Evolutionary conservation across 1,140 invertebrate genomes (phyloP), one percentile per base, ranked within the genome.

Genomic region (Eurosta solidaginis): DNA sequence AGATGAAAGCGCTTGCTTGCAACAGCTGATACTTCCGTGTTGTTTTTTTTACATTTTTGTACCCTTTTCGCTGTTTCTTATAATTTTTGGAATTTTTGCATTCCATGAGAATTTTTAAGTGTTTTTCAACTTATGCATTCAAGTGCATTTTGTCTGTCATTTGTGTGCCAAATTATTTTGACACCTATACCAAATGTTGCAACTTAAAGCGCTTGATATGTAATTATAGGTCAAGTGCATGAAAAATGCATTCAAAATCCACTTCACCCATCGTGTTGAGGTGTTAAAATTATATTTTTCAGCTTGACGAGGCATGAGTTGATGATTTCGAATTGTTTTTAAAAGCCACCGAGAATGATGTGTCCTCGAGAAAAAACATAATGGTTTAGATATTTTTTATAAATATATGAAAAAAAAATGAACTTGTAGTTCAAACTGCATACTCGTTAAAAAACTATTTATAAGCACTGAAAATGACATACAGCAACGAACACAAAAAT

Each of bases 101-200:
- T 22, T 36, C 40, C 33, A 40, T 20, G 7, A 4, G 25, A 68
- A 20, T 59, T 3, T 10, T 59, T 14, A 4, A 25, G 29, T 59
- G n/a, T 59, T n/a, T 29, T 59, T 33, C n/a, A n/a, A 9, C 22
- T 17, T 5, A 17, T 7, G 12, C 54, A n/a, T 29, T 63, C 12
- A 29, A 33, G 29, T 63, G 4, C 27, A 22, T 68, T 27, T 68
- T 20, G 59, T 33, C 27, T 68, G 29, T 68, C 59, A 40, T 17
- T 40, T 36, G n/a, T 68, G 59, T 68, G 59, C 59, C 59, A 40
- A 68, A 68, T 68, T 68, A 36, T 68, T 68, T 68, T 68, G 59
- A 68, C 59, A 68, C 59, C 36, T 68, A 33, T 33, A 29, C 59
- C n/a, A 68, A 68, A 68, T 68, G 29, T 68, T 17, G 59, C 59